These are phyloP conservation scores for Amblyraja radiata DNA, from an alignment of 2,797 vertebrate species.

Conservation along the genomic window DNA sequence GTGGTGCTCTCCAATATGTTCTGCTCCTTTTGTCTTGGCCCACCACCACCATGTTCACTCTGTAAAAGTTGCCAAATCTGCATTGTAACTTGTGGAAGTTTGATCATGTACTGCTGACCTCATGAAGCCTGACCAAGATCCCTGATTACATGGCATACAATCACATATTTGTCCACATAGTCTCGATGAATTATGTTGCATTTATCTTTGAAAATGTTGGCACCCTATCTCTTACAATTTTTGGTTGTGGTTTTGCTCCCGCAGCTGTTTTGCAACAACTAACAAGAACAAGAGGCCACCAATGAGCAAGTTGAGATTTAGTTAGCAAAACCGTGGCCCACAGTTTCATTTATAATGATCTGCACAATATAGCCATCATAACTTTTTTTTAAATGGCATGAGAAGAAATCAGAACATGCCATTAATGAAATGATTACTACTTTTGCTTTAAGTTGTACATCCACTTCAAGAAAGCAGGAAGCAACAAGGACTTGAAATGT, in stretches of 20 bases:
- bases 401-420: neutral
- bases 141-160: neutral
- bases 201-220: neutral
- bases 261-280: neutral
- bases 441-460: neutral
- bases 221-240: neutral
- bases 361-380: neutral
- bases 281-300: neutral
- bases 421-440: neutral
- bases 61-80: neutral
- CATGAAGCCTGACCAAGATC: neutral
- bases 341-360: neutral
- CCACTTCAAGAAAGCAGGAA: slow-evolving; percentile 6
- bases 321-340: neutral
- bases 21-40: neutral
- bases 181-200: neutral
- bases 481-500: neutral
- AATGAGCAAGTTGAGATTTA: neutral
- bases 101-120: neutral
- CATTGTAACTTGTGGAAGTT: neutral
- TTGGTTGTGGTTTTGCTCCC: neutral
- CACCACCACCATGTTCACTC: neutral
- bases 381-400: no score
- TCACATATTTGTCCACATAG: neutral
- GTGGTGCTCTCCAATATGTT: neutral